phyloP scores from a whole-genome alignment of 1,140 invertebrate species.

The Lepeophtheirus salmonis region DNA sequence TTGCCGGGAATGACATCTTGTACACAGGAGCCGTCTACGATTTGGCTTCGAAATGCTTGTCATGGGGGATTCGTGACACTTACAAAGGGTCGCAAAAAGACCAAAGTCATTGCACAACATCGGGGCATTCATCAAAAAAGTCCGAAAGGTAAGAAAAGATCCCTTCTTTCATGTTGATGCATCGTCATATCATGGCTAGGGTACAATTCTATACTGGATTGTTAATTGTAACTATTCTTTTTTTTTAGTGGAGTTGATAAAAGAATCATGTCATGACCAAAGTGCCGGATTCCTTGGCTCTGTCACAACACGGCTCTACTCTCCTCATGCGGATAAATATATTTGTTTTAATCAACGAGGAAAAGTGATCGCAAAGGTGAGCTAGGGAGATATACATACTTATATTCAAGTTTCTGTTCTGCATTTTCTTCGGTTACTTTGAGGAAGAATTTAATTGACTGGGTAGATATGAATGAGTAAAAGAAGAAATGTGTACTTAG shows the following conservation, averaged over 20 bases:
- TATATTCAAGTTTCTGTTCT: too few species aligned
- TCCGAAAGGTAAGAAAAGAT: neutral
- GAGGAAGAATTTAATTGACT: too few species aligned
- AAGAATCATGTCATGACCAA: neutral
- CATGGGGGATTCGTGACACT: neutral
- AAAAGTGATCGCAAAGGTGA: neutral
- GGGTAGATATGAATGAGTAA: too few species aligned
- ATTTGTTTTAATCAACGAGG: neutral
- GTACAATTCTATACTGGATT: too few species aligned
- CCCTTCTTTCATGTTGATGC: too few species aligned
- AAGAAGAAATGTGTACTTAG: too few species aligned
- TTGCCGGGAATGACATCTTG: neutral
- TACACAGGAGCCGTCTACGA: neutral
- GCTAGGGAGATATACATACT: too few species aligned
- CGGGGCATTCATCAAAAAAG: neutral
- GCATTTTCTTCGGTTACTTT: too few species aligned
- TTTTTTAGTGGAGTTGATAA: neutral
- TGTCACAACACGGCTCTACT: neutral
- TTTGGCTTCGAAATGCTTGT: neutral
- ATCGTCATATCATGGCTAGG: too few species aligned
- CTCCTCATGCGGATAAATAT: neutral
- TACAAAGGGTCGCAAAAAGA: neutral
- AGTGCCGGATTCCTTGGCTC: neutral
- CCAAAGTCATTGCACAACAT: neutral
- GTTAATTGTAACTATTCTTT: neutral